phyloP scores from a whole-genome alignment of 23 tunicate genomes.

The Clavelina lepadiformis region DNA sequence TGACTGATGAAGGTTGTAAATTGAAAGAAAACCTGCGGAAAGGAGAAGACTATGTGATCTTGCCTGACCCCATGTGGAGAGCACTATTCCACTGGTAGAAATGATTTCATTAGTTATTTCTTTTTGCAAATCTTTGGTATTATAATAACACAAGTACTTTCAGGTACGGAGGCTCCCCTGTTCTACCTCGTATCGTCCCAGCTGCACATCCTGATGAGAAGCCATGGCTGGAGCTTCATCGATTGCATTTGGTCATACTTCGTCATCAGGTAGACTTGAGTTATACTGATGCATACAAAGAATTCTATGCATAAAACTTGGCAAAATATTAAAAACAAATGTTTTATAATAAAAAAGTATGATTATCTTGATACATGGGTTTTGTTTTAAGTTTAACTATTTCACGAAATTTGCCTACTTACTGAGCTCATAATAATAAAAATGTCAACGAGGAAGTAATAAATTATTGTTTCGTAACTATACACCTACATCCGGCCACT shows the following conservation, averaged over 20 bases:
- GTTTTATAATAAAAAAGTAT: too few species aligned
- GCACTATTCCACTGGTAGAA: constrained; percentile 86
- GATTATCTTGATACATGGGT: too few species aligned
- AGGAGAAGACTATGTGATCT: constrained; percentile 46
- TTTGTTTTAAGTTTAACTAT: too few species aligned
- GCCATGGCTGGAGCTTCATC: constrained; percentile 68
- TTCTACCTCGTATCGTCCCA: constrained; percentile 85
- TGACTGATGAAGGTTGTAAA: constrained; percentile 91
- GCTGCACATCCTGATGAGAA: constrained; percentile 45
- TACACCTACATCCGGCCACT: too few species aligned
- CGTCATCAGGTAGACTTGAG: constrained; percentile 90
- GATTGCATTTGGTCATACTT: constrained; percentile 63
- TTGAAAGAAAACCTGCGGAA: constrained; percentile 45
- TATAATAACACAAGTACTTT: constrained; percentile 1
- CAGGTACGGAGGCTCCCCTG: constrained; percentile 86
- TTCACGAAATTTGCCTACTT: too few species aligned
- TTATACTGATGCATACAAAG: too few species aligned
- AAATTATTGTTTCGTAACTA: too few species aligned
- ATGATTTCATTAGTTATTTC: constrained; percentile 15
- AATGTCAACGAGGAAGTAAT: too few species aligned
- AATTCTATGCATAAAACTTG: too few species aligned
- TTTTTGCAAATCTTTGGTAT: neutral
- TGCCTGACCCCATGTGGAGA: constrained; percentile 91
- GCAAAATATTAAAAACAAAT: too few species aligned
- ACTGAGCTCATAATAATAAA: too few species aligned